Percentiles rank a stretch among this genome's conserved stretches.
Conservation (phyloP, 1,140 invertebrate species). For the Sminthurides bifidus region DNA sequence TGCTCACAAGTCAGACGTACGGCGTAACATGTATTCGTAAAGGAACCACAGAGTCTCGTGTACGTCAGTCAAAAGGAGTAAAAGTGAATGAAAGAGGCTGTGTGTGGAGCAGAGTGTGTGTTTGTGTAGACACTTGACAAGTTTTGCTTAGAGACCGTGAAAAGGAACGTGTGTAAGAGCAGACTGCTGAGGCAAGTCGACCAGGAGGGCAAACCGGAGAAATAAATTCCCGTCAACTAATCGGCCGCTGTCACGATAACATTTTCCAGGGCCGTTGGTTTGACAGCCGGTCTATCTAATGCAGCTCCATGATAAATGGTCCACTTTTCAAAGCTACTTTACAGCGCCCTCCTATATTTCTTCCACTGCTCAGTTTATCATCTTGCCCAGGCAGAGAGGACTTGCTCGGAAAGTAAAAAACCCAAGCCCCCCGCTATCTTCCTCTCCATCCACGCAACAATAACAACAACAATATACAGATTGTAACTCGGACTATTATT, state of each 20-base stretch:
- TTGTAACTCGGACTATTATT: too few species aligned
- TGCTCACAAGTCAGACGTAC: too few species aligned
- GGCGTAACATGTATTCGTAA: too few species aligned
- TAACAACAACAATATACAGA: too few species aligned
- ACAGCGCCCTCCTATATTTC: conserved; percentile 12
- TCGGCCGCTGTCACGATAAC: conserved; percentile 29
- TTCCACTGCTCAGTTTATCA: background rate
- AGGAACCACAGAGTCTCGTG: too few species aligned
- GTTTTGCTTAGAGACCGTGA: background rate
- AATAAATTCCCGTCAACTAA: conserved; percentile 31
- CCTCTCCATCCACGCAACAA: too few species aligned
- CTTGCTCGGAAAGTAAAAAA: too few species aligned
- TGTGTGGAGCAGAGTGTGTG: background rate
- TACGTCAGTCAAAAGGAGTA: too few species aligned
- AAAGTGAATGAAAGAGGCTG: too few species aligned
- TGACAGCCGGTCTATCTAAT: conserved; percentile 29
- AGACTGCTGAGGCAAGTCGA: background rate
- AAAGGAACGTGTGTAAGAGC: background rate
- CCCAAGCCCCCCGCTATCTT: too few species aligned
- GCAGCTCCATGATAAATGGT: conserved; percentile 26
- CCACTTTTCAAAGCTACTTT: conserved; percentile 21
- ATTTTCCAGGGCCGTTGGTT: conserved; percentile 30
- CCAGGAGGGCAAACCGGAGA: conserved; percentile 20
- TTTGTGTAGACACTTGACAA: background rate
- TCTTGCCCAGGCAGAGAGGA: too few species aligned